A percentile compares a stretch with the other conserved stretches of the same genome.
These are phyloP conservation scores for Sardinella longiceps DNA, from an alignment of 2,797 vertebrate genomes.

Conservation along the genomic window DNA sequence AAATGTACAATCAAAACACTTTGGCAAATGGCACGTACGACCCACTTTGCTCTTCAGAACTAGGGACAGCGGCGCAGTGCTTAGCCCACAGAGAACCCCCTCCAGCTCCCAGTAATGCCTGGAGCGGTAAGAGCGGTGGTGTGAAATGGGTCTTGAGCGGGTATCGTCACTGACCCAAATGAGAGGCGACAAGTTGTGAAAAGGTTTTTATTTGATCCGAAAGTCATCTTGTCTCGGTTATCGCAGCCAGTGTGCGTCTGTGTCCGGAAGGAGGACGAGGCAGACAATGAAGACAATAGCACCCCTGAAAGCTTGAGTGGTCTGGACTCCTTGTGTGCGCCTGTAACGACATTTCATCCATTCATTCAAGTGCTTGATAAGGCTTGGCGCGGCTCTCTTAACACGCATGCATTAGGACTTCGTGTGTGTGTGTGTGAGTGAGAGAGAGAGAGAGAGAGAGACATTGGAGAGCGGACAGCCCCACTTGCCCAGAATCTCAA, in stretches of 20 bases:
- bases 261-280: slow-evolving; percentile 35
- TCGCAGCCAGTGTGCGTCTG: slow-evolving; percentile 7
- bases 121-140: background rate
- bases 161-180: slow-evolving; percentile 41
- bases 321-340: slow-evolving; percentile 5
- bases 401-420: background rate
- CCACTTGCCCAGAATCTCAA: background rate
- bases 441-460: no score
- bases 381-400: background rate
- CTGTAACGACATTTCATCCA: background rate
- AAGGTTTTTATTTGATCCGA: slow-evolving; percentile 33
- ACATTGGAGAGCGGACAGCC: background rate
- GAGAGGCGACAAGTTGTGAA: slow-evolving; percentile 38
- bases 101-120: background rate
- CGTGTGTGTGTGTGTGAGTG: no score
- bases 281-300: slow-evolving; percentile 31
- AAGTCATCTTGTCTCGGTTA: slow-evolving; percentile 44
- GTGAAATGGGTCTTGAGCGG: slow-evolving; percentile 16
- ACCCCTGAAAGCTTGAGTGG: slow-evolving; percentile 2
- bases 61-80: background rate
- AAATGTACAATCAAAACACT: background rate
- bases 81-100: background rate
- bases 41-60: background rate
- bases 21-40: background rate
- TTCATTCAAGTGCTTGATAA: background rate